Evolutionary conservation across 2,113 vertebrate genomes (phyloP), one percentile per base, ranked within the genome.

Genomic region (Fulmarus glacialis): DNA sequence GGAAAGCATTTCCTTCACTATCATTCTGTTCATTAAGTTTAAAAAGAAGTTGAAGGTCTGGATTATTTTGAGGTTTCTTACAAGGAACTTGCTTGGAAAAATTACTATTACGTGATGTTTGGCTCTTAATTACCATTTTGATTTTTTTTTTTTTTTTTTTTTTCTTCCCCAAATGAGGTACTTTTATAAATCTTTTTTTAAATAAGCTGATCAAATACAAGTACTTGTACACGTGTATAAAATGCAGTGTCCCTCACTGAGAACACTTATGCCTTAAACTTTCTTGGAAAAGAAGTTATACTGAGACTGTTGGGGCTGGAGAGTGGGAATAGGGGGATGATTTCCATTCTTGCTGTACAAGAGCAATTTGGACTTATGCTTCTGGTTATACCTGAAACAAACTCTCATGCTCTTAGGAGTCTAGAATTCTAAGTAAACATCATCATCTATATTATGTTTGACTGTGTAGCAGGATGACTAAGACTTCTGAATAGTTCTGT

Each of bases 221-320:
- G 10, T 70, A 29, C 34, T 34, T 1, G 0, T 43, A 48, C 5
- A 9, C 0, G 0, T 53, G 4, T 82, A 22, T 75, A 59, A 75
- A 72, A 14, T 55, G 8, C 29, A 60, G 0, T 29, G 15, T 38
- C 12, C 34, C 11, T 82, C 0, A 0, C 29, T 66, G 52, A 79
- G 38, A 91, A 19, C 10, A 29, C 38, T 66, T 70, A 9, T 1
- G 9, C 34, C 42, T 78, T 67, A n/a, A 56, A 67, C 15, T 17
- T 45, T 42, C 13, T 60, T 80, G 53, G 20, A 47, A 60, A 72
- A 80, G 23, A 48, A 82, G 16, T 66, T 48, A 15, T 26, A 29
- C 60, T 45, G 48, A 77, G 47, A 18, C 19, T 62, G 29, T 36
- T 53, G 29, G 53, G 43, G 5, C 32, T 94, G 23, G 40, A 80